phyloP scores from a whole-genome alignment of 2,888 invertebrate species.

The Temnothorax ravouxi region DNA sequence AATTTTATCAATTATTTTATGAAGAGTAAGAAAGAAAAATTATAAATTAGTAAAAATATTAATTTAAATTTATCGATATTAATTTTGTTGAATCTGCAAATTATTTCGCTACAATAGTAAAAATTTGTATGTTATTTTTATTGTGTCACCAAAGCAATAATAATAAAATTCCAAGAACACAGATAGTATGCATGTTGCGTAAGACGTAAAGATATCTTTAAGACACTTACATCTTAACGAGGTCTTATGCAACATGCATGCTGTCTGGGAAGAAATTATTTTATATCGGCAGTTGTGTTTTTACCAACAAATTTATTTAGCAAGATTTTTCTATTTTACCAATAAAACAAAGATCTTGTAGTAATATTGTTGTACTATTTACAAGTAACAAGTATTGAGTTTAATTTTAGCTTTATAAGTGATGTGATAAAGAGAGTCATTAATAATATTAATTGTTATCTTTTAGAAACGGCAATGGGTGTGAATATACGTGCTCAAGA shows the following conservation, averaged over 20 bases:
- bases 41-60: neutral
- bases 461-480: constrained; percentile 90
- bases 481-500: constrained; percentile 87
- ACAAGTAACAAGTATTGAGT: neutral
- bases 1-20: no score
- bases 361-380: neutral
- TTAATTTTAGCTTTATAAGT: neutral
- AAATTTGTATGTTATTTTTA: neutral
- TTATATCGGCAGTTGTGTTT: neutral
- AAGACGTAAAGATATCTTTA: no score
- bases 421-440: neutral
- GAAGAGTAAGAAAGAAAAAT: neutral
- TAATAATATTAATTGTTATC: constrained; percentile 21
- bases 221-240: no score
- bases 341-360: neutral
- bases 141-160: neutral
- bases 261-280: neutral
- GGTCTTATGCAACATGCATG: no score
- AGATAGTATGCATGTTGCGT: no score
- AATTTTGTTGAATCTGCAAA: neutral
- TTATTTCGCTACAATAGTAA: neutral
- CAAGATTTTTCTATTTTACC: neutral
- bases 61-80: neutral
- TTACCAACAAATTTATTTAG: neutral
- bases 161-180: neutral